A percentile compares a stretch with the other conserved stretches of the same genome.
Evolutionary conservation across 2,113 vertebrate genomes (phyloP).

Genomic region (Elgaria multicarinata): DNA sequence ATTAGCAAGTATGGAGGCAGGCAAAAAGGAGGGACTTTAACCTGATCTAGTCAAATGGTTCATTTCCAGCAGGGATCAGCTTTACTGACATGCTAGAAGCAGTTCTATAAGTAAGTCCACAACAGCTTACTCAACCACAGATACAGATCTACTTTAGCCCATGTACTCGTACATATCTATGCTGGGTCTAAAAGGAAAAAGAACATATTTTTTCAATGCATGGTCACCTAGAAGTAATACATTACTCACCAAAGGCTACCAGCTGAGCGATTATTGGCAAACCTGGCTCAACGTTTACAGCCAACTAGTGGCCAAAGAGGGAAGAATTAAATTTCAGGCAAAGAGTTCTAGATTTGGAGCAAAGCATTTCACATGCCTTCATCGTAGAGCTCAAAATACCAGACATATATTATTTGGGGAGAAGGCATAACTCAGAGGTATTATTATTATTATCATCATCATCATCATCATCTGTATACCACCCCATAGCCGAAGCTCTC

Average conservation of each 20-base stretch:
- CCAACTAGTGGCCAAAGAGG: no score
- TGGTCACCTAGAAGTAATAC: background rate
- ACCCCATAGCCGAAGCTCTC: no score
- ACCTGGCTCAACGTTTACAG: background rate
- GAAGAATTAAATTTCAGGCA: no score
- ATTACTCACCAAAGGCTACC: background rate
- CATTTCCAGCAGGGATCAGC: background rate
- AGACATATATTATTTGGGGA: no score
- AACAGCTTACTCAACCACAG: background rate
- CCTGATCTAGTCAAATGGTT: background rate
- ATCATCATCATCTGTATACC: no score
- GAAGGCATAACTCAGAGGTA: no score
- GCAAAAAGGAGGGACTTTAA: slow-evolving; percentile 32
- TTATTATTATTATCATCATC: no score
- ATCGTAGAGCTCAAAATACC: no score
- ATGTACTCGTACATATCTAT: background rate
- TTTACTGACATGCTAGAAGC: slow-evolving; percentile 5
- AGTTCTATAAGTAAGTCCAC: background rate
- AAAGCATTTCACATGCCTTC: no score
- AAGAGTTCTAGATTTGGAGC: no score
- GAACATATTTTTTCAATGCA: no score
- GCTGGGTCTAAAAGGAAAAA: background rate
- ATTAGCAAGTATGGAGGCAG: slow-evolving; percentile 32
- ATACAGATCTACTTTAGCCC: background rate
- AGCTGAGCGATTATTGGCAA: background rate